Evolutionary conservation across 1,140 invertebrate genomes (phyloP), one percentile per base, ranked within the genome.

Genomic region (Caenorhabditis tropicalis): DNA sequence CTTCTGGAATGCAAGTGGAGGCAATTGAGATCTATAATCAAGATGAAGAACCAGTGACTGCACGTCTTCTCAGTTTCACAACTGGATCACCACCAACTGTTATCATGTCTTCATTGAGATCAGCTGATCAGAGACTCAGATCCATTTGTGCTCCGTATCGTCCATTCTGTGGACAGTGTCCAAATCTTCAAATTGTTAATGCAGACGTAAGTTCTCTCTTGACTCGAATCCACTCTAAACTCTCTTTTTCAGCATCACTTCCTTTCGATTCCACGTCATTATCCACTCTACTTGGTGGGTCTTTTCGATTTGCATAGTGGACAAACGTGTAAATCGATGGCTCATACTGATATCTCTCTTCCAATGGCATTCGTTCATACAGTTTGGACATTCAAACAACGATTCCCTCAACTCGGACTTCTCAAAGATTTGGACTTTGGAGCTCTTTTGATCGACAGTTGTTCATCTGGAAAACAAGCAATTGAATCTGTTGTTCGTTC

Each of bases 221-320:
- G 6, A n/a, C 21, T 19, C 16, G 16, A 19, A n/a, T 51, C 49
- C 9, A 29, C 10, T 56, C 24, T 27, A 4, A 27, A 56, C 21
- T 51, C 31, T 39, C 15, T 21, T 24, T 70, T 83, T 79, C 70
- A 87, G 82, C 82, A 82, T 31, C 83, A 89, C 82, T 89, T 89
- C 79, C 82, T 89, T 31, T 88, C 86, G 16, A 83, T 89, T 24
- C 89, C 89, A 12, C 83, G 88, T 46, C 88, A 90, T 39, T 89
- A 90, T 65, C 86, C 87, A 4, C 60, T 90, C 16, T 90, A 89
- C 56, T 29, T 90, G 7, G 82, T 87, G n/a, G 89, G 88, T 21
- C 74, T 90, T 36, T 90, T 90, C 79, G 90, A 90, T 79, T 85
- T 89, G 7, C 89, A 91, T 80, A 65, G 58, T 43, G 90, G 90